phyloP scores from a whole-genome alignment of 2,797 vertebrate species.

The Malurus leucopterus region DNA sequence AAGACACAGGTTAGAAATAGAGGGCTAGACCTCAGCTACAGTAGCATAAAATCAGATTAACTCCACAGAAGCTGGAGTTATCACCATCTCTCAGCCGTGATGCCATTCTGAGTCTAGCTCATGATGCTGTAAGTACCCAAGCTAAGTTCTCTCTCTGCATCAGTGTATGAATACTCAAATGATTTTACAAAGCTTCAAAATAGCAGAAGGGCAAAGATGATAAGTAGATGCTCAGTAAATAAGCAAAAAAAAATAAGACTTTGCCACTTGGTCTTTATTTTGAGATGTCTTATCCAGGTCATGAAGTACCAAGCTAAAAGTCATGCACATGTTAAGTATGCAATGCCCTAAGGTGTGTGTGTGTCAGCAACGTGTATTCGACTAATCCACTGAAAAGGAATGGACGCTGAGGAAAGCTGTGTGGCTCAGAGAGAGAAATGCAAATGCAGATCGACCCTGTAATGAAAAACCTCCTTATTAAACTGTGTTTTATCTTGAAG shows the following conservation, averaged over 20 bases:
- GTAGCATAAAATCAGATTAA: slow-evolving; percentile 29
- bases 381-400: slow-evolving; percentile 53
- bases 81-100: background rate
- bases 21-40: background rate
- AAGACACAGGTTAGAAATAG: background rate
- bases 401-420: slow-evolving; percentile 25
- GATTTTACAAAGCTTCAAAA: slow-evolving; percentile 11
- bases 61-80: background rate
- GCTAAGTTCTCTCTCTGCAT: background rate
- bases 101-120: background rate
- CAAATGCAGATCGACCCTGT: slow-evolving; percentile 63
- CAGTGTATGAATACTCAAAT: background rate
- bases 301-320: slow-evolving; percentile 3
- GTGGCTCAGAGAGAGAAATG: slow-evolving; percentile 55
- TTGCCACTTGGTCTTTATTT: background rate
- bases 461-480: slow-evolving; percentile 77
- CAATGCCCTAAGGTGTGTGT: slow-evolving; percentile 55
- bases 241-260: background rate
- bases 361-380: slow-evolving; percentile 48
- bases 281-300: slow-evolving; percentile 12
- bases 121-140: background rate
- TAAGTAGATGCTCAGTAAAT: background rate
- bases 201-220: slow-evolving; percentile 16
- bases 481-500: slow-evolving; percentile 71
- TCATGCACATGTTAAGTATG: slow-evolving; percentile 13